Conservation (phyloP, 1,140 invertebrate genomes). For the Macrotrachela quadricornifera region DNA sequence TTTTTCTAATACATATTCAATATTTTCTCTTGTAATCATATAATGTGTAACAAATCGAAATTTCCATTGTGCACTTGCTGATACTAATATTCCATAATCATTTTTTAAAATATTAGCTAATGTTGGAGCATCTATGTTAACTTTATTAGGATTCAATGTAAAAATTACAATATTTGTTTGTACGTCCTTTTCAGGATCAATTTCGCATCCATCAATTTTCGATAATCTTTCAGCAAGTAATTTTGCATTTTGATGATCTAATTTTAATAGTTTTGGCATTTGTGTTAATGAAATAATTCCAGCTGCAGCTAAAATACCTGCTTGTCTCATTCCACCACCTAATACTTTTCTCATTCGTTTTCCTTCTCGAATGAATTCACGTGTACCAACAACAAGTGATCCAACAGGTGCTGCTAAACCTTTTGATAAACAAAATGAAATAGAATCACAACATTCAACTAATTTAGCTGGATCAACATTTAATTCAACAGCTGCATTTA, state of each 20-base stretch:
- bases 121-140: too few relatives aligned
- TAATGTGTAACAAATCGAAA: too few relatives aligned
- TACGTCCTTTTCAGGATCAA: too few relatives aligned
- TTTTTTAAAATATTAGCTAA: too few relatives aligned
- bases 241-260: constrained; percentile 51
- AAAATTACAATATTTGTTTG: too few relatives aligned
- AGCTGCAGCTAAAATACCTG: constrained; percentile 63
- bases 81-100: too few relatives aligned
- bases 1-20: too few relatives aligned
- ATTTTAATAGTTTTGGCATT: constrained; percentile 41
- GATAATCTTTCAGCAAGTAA: constrained; percentile 46
- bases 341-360: constrained; percentile 54
- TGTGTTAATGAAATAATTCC: constrained; percentile 57
- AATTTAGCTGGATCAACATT: constrained; percentile 42
- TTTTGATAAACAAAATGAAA: constrained; percentile 41
- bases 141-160: too few relatives aligned
- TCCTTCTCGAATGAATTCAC: constrained; percentile 48
- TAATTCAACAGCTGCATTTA: constrained; percentile 55
- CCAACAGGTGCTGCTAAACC: constrained; percentile 67
- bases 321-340: constrained; percentile 75
- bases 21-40: too few relatives aligned
- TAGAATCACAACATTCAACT: constrained; percentile 47
- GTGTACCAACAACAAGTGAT: constrained; percentile 54
- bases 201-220: too few relatives aligned
- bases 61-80: too few relatives aligned